Evolutionary conservation across 2,113 vertebrate species (phyloP).

Genomic region (Tragelaphus buxtoni): DNA sequence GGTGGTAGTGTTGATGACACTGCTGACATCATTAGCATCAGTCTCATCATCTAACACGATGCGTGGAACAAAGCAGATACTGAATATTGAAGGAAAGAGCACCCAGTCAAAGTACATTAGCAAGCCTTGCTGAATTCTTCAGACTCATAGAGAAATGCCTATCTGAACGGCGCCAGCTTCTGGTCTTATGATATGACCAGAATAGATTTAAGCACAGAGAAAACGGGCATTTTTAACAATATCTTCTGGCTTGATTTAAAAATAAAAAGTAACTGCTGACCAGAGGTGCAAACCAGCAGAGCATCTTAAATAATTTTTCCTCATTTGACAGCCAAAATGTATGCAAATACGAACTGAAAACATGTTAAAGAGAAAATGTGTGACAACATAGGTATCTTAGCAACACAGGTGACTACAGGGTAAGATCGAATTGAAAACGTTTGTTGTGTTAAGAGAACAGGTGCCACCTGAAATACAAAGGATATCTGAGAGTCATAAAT

Average conservation of each 20-base stretch:
- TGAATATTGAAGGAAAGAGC: background rate
- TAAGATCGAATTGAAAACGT: conserved; percentile 57
- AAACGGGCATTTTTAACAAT: background rate
- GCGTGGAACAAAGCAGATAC: background rate
- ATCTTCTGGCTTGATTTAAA: background rate
- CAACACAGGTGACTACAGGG: conserved; percentile 74
- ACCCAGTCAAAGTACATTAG: background rate
- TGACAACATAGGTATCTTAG: conserved; percentile 76
- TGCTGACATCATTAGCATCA: background rate
- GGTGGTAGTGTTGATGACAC: background rate
- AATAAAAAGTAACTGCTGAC: background rate
- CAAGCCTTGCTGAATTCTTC: background rate
- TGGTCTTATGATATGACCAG: background rate
- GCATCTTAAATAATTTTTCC: conserved; percentile 55
- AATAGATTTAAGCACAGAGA: background rate
- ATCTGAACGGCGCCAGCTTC: background rate
- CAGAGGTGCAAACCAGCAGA: conserved; percentile 34
- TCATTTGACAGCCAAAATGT: conserved; percentile 54
- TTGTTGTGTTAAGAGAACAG: conserved; percentile 63
- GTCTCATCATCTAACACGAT: background rate
- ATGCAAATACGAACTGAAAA: conserved; percentile 67
- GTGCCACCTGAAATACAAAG: conserved; percentile 67
- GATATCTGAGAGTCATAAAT: conserved; percentile 62
- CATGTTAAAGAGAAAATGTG: conserved; percentile 63
- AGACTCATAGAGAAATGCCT: background rate